Percentiles rank a stretch among this genome's conserved stretches.
These are phyloP conservation scores for Antennarius maculatus DNA, from an alignment of 2,797 vertebrate species.

Conservation along the genomic window DNA sequence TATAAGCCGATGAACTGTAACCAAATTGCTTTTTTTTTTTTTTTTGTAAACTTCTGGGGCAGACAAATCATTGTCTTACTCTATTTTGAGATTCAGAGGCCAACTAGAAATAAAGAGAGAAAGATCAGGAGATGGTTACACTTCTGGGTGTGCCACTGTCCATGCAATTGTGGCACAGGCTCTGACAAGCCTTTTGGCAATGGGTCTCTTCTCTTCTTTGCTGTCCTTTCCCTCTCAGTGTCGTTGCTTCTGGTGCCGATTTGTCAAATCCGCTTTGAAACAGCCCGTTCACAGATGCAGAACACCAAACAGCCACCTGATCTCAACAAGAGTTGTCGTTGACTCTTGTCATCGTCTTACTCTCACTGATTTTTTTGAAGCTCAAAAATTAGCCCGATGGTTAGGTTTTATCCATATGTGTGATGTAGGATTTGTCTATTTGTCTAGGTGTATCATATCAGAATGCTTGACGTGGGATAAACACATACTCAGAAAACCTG, in stretches of 20 bases:
- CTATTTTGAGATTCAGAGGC: conserved; percentile 52
- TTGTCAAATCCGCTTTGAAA: conserved; percentile 62
- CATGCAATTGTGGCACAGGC: conserved; percentile 66
- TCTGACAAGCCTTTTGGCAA: conserved; percentile 74
- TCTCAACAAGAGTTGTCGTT: conserved; percentile 55
- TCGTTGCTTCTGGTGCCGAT: conserved; percentile 50
- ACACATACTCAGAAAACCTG: not conserved
- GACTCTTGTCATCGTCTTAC: conserved; percentile 29
- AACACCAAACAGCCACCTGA: conserved; percentile 44
- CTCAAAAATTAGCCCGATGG: conserved; percentile 36
- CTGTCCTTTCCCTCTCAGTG: conserved; percentile 36
- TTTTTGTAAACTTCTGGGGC: not conserved
- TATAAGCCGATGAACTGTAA: not conserved
- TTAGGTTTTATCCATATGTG: not conserved
- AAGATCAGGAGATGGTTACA: conserved; percentile 62
- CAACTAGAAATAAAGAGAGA: conserved; percentile 50
- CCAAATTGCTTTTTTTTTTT: not conserved
- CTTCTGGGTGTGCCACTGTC: conserved; percentile 71
- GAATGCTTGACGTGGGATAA: not conserved
- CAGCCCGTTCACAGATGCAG: conserved; percentile 33
- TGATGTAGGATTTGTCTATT: not conserved
- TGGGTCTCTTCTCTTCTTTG: conserved; percentile 37
- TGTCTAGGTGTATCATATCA: not conserved
- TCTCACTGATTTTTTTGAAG: not conserved
- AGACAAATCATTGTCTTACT: conserved; percentile 28